These are phyloP conservation scores for Lamprotornis superbus DNA, from an alignment of 2,113 vertebrate species.

Conservation along the genomic window DNA sequence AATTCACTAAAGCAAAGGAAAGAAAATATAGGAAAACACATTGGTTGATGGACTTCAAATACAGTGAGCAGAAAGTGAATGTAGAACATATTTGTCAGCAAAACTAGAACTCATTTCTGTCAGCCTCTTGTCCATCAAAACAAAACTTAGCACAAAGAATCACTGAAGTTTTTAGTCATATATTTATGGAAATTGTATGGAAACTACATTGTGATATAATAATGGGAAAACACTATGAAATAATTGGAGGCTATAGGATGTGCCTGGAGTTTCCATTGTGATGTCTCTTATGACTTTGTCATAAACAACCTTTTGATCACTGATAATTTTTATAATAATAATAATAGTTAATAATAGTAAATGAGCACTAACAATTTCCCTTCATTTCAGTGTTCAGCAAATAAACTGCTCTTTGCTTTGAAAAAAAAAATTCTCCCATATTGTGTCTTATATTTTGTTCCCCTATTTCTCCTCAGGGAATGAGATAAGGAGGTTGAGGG, in stretches of 20 bases:
- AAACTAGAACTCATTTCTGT: background rate
- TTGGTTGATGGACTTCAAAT: background rate
- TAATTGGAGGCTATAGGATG: background rate
- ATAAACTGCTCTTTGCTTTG: background rate
- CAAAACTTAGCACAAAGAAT: background rate
- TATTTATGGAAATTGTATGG: background rate
- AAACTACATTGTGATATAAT: background rate
- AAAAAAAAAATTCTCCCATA: background rate
- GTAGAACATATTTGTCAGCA: background rate
- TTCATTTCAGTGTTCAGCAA: background rate
- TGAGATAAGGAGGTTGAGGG: background rate
- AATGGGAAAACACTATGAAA: background rate
- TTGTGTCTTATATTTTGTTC: background rate
- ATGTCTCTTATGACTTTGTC: background rate
- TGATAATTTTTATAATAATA: background rate
- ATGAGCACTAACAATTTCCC: background rate
- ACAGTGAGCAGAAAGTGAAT: background rate
- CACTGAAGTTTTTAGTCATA: background rate
- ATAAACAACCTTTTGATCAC: background rate
- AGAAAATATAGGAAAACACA: background rate
- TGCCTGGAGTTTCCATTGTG: background rate
- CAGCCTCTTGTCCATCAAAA: background rate
- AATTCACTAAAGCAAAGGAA: background rate
- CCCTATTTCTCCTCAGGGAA: background rate
- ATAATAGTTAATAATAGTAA: background rate